phyloP scores from a whole-genome alignment of 1,140 invertebrate genomes.

The Drosophila funebris region DNA sequence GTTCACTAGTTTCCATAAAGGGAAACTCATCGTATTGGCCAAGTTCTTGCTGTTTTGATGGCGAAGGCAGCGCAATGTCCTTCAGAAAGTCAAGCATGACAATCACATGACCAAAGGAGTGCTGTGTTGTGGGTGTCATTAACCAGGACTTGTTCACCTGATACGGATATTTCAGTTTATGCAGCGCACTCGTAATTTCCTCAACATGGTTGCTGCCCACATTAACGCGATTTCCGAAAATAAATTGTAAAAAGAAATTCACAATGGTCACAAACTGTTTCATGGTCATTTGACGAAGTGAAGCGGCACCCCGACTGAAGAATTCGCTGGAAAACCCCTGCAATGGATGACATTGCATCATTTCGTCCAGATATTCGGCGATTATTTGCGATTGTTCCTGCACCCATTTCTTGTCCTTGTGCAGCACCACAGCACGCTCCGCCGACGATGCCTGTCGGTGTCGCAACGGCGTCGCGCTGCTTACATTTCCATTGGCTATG shows the following conservation, averaged over 20 bases:
- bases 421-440: constrained; percentile 49
- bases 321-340: constrained; percentile 49
- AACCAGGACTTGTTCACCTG: constrained; percentile 76
- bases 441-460: constrained; percentile 45
- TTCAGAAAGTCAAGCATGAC: constrained; percentile 73
- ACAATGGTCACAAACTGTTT: constrained; percentile 77
- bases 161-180: constrained; percentile 73
- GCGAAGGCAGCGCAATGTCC: constrained; percentile 60
- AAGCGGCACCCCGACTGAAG: constrained; percentile 44
- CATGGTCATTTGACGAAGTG: constrained; percentile 71
- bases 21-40: constrained; percentile 43
- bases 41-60: not conserved
- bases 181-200: constrained; percentile 63
- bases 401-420: constrained; percentile 79
- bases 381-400: constrained; percentile 66
- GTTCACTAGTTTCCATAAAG: constrained; percentile 61
- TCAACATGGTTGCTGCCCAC: constrained; percentile 72
- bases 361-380: constrained; percentile 56
- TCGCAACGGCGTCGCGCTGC: constrained; percentile 30
- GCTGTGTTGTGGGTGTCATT: constrained; percentile 72
- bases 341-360: constrained; percentile 3
- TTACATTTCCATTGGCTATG: constrained; percentile 9
- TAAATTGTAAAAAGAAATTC: constrained; percentile 59
- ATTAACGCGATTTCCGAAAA: constrained; percentile 59
- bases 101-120: constrained; percentile 77